Conservation (phyloP, 2,797 vertebrate species). For the Myotis daubentonii region DNA sequence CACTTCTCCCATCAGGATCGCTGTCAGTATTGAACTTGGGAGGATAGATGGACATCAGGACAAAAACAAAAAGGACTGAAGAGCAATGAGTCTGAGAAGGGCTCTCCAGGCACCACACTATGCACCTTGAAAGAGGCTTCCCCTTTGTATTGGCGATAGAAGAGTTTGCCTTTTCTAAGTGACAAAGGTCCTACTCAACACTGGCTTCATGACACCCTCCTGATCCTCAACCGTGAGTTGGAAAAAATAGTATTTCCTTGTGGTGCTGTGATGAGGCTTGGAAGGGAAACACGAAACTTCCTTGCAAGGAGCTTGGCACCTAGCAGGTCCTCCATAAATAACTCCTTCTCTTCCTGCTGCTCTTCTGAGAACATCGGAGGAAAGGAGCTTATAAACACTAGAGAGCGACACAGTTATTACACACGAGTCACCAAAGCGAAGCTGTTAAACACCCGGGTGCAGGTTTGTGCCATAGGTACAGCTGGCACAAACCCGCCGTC, state of each 20-base stretch:
- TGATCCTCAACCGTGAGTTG: not conserved
- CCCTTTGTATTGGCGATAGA: rapidly evolving
- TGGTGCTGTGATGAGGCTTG: not conserved
- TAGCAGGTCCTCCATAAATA: not conserved
- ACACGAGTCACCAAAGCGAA: not conserved
- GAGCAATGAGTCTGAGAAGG: not conserved
- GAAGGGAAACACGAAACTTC: not conserved
- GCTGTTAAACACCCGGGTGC: not conserved
- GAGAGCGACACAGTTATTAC: not conserved
- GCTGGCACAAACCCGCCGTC: rapidly evolving
- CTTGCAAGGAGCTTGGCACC: not conserved
- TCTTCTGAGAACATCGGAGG: not conserved
- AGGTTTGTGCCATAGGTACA: too few relatives aligned
- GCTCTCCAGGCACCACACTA: not conserved
- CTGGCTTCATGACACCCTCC: not conserved
- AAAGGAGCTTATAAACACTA: not conserved
- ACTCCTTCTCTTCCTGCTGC: not conserved
- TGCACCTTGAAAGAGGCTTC: not conserved
- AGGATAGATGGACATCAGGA: not conserved
- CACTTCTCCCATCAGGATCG: not conserved
- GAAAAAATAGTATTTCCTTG: not conserved
- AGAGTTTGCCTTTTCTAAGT: not conserved
- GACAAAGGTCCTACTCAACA: not conserved
- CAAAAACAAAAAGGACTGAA: not conserved
- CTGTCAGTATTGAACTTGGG: not conserved